Evolutionary conservation across 2,797 vertebrate genomes (phyloP).

Genomic region (Martes flavigula): DNA sequence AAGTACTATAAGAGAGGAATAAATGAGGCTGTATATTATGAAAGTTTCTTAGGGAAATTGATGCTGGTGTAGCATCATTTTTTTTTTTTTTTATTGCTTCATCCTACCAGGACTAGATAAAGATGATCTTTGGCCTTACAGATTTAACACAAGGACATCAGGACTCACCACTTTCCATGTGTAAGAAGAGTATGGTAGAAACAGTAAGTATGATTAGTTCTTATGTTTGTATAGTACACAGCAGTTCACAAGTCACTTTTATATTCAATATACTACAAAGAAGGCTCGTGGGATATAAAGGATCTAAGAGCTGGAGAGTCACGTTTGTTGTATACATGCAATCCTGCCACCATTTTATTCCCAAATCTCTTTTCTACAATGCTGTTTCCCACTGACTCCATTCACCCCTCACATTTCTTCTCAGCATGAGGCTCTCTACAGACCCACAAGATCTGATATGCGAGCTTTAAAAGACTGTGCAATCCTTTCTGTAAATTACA

Average conservation of each 20-base stretch:
- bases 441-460: background rate
- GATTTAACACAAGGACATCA: background rate
- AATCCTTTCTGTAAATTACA: conserved; percentile 2
- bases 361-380: background rate
- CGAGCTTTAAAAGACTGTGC: background rate
- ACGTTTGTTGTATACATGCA: background rate
- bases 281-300: background rate
- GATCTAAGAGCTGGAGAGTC: background rate
- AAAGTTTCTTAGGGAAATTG: background rate
- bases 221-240: background rate
- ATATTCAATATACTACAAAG: background rate
- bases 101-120: background rate
- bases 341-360: background rate
- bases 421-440: background rate
- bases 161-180: background rate
- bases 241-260: background rate
- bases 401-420: conserved; percentile 5
- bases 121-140: background rate
- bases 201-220: background rate
- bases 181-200: background rate
- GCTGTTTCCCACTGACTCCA: background rate
- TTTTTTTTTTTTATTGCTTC: background rate
- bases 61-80: background rate
- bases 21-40: background rate
- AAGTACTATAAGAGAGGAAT: background rate